phyloP scores from a whole-genome alignment of 2,888 invertebrate species.

The Ramazzottius varieornatus region DNA sequence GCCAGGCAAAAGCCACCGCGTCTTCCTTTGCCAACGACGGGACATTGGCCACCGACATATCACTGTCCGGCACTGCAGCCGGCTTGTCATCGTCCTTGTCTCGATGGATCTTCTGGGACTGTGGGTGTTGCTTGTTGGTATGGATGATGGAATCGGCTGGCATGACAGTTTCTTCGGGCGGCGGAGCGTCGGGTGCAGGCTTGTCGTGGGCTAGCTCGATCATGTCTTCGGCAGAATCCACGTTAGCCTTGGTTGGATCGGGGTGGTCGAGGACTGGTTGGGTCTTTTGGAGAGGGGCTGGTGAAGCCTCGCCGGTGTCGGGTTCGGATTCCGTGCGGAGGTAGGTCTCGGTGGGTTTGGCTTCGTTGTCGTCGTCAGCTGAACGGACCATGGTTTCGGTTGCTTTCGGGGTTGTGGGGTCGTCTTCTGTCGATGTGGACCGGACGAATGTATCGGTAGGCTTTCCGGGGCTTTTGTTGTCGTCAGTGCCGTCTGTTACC shows the following conservation, averaged over 20 bases:
- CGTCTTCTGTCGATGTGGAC: too few relatives aligned
- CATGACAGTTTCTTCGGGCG: background rate
- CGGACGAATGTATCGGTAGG: too few relatives aligned
- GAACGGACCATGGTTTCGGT: too few relatives aligned
- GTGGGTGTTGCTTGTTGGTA: background rate
- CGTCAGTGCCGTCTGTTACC: too few relatives aligned
- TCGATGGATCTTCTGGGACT: background rate
- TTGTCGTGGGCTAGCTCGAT: background rate
- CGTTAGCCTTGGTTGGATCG: background rate
- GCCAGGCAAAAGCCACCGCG: slow-evolving; percentile 1
- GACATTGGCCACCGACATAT: background rate
- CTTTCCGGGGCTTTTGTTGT: too few relatives aligned
- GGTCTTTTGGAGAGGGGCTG: background rate
- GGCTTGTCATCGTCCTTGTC: background rate
- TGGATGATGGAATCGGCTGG: background rate
- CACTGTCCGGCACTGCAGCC: background rate
- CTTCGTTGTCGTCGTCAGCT: too few relatives aligned
- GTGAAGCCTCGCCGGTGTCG: too few relatives aligned
- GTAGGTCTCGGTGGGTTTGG: too few relatives aligned
- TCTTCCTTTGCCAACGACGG: background rate
- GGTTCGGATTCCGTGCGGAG: too few relatives aligned
- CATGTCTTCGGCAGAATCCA: background rate
- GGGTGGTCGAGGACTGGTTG: background rate
- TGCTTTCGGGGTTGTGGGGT: too few relatives aligned
- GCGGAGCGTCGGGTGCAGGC: background rate